phyloP scores from a whole-genome alignment of 2,888 invertebrate genomes.

The Agapostemon virescens region DNA sequence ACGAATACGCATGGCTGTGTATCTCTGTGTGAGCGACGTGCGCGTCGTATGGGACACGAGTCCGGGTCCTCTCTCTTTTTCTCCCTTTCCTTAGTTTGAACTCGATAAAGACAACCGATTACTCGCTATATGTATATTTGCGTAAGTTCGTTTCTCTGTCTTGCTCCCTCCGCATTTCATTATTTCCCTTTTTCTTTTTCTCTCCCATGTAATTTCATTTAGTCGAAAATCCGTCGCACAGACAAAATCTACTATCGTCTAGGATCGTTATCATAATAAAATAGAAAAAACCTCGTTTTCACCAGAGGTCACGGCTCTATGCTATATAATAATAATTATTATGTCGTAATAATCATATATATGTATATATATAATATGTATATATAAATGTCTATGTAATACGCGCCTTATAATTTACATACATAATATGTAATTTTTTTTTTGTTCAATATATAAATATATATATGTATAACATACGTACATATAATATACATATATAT shows the following conservation, averaged over 20 bases:
- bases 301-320: constrained; percentile 60
- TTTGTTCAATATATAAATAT: constrained; percentile 41
- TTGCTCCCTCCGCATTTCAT: constrained; percentile 17
- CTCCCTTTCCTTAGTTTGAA: constrained; percentile 30
- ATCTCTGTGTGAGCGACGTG: constrained; percentile 41
- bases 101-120: constrained; percentile 47
- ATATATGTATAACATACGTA: constrained; percentile 45
- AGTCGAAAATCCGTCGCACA: constrained; percentile 50
- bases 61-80: constrained; percentile 31
- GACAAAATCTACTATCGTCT: constrained; percentile 63
- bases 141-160: constrained; percentile 43
- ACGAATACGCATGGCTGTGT: too few relatives aligned
- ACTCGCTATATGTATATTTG: constrained; percentile 15
- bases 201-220: constrained; percentile 2
- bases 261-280: constrained; percentile 74
- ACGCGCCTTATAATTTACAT: constrained; percentile 64
- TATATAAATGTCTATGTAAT: constrained; percentile 67
- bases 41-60: constrained; percentile 23
- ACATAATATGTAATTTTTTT: constrained; percentile 57
- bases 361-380: constrained; percentile 55
- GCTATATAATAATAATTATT: constrained; percentile 52
- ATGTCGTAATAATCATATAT: constrained; percentile 54
- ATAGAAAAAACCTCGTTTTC: constrained; percentile 73
- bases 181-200: constrained; percentile 23
- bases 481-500: constrained; percentile 27